Evolutionary conservation across 1,140 invertebrate species (phyloP).

Genomic region (Philaenus spumarius): DNA sequence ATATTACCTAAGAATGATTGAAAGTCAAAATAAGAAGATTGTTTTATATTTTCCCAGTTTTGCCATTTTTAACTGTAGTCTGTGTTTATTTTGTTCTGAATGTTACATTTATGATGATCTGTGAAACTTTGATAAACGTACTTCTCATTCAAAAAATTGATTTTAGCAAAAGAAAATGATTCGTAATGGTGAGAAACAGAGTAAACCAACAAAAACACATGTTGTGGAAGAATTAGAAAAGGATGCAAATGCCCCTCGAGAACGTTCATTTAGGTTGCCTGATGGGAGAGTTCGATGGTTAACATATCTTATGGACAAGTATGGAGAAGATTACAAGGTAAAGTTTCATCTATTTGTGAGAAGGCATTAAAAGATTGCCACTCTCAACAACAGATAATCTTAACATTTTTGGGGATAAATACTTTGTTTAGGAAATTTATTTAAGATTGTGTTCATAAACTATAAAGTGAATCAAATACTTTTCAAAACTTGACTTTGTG

Average conservation of each 20-base stretch:
- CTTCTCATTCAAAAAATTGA: too few species aligned
- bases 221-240: slow-evolving; percentile 59
- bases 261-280: slow-evolving; percentile 60
- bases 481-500: too few species aligned
- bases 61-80: too few species aligned
- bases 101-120: too few species aligned
- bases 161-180: slow-evolving; percentile 34
- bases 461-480: too few species aligned
- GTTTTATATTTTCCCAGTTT: too few species aligned
- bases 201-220: slow-evolving; percentile 42
- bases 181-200: slow-evolving; percentile 37
- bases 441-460: too few species aligned
- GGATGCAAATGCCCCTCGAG: slow-evolving; percentile 62
- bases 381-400: neutral
- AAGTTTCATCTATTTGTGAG: too few species aligned
- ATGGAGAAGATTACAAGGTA: slow-evolving; percentile 78
- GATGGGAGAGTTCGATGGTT: slow-evolving; percentile 68
- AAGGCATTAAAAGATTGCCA: too few species aligned
- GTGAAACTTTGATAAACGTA: too few species aligned
- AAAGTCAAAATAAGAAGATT: too few species aligned
- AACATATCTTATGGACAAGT: slow-evolving; percentile 77
- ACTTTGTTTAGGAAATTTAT: too few species aligned
- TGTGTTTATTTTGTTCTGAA: neutral
- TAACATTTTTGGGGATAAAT: neutral
- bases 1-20: slow-evolving; percentile 31